Evolutionary conservation across 2,888 invertebrate genomes (phyloP), one percentile per base, ranked within the genome.

Genomic region (Leptinotarsa haldemani): DNA sequence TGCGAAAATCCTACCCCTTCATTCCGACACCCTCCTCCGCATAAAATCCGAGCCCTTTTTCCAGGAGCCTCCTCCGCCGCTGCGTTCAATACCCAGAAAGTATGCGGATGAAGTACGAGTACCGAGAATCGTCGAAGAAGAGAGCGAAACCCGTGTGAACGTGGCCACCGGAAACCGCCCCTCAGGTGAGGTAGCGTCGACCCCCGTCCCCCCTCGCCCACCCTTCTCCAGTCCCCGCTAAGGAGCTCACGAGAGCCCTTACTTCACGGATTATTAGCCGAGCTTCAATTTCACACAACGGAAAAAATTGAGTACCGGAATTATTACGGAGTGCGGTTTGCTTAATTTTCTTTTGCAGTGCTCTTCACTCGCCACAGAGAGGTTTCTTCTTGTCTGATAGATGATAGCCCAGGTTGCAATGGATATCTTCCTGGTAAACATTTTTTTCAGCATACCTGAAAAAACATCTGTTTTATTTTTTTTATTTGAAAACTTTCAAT

Each of bases 161-260:
- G 81, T 81, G 83, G 83, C 84, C 85, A 86, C 86, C 86, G 86
- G 86, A 86, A 86, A 82, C 85, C 85, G 84, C 86, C 86, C 85
- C 83, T 86, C 86, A 85, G 85, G 85, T 85, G 84, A 84, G 82
- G 74, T 30, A 50, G 66, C 50, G n/a, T 56, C 68, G 46, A 46
- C 58, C 56, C 66, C 52, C 25, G 77, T 22, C 67, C 18, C 67
- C 66, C 40, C 53, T 47, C 30, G 15, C 40, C 30, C 25, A 50
- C 20, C 66, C 46, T 52, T 16, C 56, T 20, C 22, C 53, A 12
- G 25, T 18, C 84, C 84, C 83, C 68, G 40, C 63, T 85, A 85
- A 85, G 85, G 85, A 86, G 85, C 81, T 80, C 79, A 81, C 76
- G 82, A 84, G 85, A 80, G 81, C 84, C 84, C 85, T 84, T 83